These are phyloP conservation scores for Aphaenogaster rudis DNA, from an alignment of 1,140 invertebrate genomes.

Conservation along the genomic window DNA sequence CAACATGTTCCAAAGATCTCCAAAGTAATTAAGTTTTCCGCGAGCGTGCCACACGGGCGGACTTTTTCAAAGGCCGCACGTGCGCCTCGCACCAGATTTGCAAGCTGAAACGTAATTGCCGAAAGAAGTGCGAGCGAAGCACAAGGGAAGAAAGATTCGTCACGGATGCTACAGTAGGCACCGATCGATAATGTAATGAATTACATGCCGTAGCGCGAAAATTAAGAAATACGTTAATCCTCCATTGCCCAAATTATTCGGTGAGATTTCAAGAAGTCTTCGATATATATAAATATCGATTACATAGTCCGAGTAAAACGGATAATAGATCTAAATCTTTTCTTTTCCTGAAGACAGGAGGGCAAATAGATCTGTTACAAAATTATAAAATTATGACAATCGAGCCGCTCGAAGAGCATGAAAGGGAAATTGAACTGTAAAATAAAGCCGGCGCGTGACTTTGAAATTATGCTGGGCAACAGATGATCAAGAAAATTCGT, in stretches of 20 bases:
- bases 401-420: no score
- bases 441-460: no score
- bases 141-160: constrained; percentile 19
- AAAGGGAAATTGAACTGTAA: neutral
- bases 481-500: constrained; percentile 9
- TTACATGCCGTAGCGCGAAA: neutral
- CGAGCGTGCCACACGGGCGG: neutral
- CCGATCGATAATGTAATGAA: neutral
- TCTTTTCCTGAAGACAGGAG: neutral
- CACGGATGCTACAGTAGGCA: neutral
- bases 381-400: neutral
- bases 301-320: neutral
- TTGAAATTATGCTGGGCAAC: constrained; percentile 2
- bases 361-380: neutral
- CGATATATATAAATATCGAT: neutral
- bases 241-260: neutral
- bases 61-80: constrained; percentile 16
- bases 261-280: neutral
- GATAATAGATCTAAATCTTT: neutral
- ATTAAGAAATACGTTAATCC: neutral
- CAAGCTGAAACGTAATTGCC: neutral
- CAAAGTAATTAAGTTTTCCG: neutral
- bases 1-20: constrained; percentile 80
- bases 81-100: neutral
- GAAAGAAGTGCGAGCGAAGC: neutral